A percentile compares a stretch with the other conserved stretches of the same genome.
Conservation (phyloP, 2,888 invertebrate genomes). For the Stictocephala bisonia region DNA sequence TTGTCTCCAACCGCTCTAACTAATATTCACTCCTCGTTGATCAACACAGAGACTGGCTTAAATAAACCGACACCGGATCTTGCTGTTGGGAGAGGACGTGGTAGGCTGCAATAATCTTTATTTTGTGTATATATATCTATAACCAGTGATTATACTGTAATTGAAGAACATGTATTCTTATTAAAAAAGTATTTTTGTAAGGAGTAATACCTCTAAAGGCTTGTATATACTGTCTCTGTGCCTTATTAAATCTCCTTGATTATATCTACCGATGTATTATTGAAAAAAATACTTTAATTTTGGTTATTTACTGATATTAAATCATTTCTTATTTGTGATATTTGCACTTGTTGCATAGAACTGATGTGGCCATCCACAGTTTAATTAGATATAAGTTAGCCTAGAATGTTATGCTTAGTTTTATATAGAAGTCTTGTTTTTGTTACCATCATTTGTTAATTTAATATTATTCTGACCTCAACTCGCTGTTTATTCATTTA, state of each 20-base stretch:
- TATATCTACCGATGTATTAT: too few species aligned
- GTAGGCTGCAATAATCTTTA: background rate
- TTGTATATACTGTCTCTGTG: conserved; percentile 14
- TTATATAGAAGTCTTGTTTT: conserved; percentile 17
- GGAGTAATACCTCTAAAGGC: too few species aligned
- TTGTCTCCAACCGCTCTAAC: too few species aligned
- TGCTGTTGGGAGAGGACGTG: background rate
- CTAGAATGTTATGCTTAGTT: conserved; percentile 6
- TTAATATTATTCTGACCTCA: too few species aligned
- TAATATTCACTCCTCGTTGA: too few species aligned
- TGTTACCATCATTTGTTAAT: conserved; percentile 17
- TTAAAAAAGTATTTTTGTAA: conserved; percentile 20
- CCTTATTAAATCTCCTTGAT: too few species aligned
- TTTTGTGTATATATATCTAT: background rate
- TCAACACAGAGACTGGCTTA: too few species aligned
- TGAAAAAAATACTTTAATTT: too few species aligned
- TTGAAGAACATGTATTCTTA: background rate
- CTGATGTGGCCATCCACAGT: background rate
- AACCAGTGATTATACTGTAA: too few species aligned
- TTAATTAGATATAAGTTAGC: conserved; percentile 7
- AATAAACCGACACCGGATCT: background rate
- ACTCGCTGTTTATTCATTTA: too few species aligned
- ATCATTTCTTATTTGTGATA: conserved; percentile 22
- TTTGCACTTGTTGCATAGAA: conserved; percentile 32
- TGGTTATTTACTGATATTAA: too few species aligned